phyloP scores from a whole-genome alignment of 2,888 invertebrate genomes.

The Protophormia terraenovae region DNA sequence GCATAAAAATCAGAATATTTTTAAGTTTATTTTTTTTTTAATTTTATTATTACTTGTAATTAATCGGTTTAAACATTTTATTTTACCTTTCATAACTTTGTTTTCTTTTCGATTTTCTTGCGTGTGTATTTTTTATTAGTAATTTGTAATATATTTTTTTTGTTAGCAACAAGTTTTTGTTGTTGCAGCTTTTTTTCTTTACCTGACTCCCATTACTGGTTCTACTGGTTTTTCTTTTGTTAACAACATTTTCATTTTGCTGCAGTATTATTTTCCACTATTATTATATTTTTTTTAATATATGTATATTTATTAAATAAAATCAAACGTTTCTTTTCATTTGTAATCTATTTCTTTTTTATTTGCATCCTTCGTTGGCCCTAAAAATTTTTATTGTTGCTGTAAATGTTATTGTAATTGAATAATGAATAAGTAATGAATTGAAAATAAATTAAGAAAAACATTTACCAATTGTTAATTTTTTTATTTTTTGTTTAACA shows the following conservation, averaged over 20 bases:
- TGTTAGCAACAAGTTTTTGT: slow-evolving; percentile 66
- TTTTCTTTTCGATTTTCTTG: slow-evolving; percentile 46
- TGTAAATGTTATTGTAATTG: not conserved
- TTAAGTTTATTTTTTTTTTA: slow-evolving; percentile 3
- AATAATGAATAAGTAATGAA: not conserved
- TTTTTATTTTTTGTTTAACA: slow-evolving; percentile 13
- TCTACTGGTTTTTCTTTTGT: slow-evolving; percentile 67
- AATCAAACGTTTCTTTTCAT: slow-evolving; percentile 1
- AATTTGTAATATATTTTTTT: slow-evolving; percentile 35
- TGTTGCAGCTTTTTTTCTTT: slow-evolving; percentile 50
- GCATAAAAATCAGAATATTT: slow-evolving; percentile 39
- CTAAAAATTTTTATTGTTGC: not conserved
- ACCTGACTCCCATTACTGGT: slow-evolving; percentile 56
- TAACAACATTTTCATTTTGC: slow-evolving; percentile 60
- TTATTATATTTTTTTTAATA: slow-evolving; percentile 32
- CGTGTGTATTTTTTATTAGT: slow-evolving; percentile 34
- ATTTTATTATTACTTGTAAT: slow-evolving; percentile 15
- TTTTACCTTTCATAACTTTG: slow-evolving; percentile 30
- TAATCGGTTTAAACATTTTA: slow-evolving; percentile 34
- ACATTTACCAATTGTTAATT: slow-evolving; percentile 6
- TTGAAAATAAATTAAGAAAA: not conserved
- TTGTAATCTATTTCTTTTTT: not conserved
- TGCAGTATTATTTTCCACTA: slow-evolving; percentile 49
- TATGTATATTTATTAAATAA: not conserved
- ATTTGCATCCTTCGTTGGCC: slow-evolving; percentile 34